Percentiles rank a stretch among this genome's conserved stretches.
These are phyloP conservation scores for Pelochelys cantorii DNA, from an alignment of 2,797 vertebrate genomes.

Conservation along the genomic window DNA sequence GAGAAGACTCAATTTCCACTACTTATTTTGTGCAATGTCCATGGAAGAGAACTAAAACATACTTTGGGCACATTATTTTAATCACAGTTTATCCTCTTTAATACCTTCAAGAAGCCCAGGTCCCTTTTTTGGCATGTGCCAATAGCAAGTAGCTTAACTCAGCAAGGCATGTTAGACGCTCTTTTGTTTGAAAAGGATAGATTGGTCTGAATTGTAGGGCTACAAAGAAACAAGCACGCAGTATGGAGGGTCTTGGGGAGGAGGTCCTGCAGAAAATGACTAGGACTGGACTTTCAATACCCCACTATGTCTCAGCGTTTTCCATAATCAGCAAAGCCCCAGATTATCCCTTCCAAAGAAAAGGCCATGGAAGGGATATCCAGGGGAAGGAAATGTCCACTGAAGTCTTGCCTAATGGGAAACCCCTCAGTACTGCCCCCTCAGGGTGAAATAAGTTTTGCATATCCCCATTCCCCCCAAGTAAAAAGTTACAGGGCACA, in stretches of 20 bases:
- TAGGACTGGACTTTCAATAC: not conserved
- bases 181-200: not conserved
- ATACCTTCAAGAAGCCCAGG: not conserved
- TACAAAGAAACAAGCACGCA: not conserved
- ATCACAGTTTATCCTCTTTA: not conserved
- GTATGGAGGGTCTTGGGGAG: not conserved
- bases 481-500: not conserved
- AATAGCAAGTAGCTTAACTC: not conserved
- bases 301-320: not conserved
- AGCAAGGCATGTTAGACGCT: not conserved
- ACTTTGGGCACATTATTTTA: not conserved
- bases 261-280: not conserved
- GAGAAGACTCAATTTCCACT: not conserved
- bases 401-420: not conserved
- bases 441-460: not conserved
- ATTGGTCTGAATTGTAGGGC: not conserved
- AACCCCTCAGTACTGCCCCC: not conserved
- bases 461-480: not conserved
- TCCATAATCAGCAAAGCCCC: not conserved
- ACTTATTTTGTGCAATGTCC: conserved; percentile 12
- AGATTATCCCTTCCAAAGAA: not conserved
- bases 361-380: not conserved
- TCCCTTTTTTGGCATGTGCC: not conserved
- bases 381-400: not conserved
- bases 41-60: not conserved